phyloP scores from a whole-genome alignment of 2,888 invertebrate species.

The Drosophila greeni region DNA sequence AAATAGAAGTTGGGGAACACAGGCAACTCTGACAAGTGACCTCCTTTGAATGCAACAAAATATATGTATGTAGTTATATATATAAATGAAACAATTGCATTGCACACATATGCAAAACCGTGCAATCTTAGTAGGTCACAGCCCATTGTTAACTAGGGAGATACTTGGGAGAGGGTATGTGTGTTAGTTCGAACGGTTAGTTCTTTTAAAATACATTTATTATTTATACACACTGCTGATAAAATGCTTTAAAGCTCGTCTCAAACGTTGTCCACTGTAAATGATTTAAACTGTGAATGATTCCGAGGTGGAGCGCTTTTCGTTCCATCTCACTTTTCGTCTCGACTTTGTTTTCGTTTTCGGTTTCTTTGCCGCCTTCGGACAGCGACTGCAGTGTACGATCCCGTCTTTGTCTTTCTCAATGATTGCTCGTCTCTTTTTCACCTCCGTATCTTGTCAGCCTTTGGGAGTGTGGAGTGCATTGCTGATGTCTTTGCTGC shows the following conservation, averaged over 20 bases:
- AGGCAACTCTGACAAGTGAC: constrained; percentile 23
- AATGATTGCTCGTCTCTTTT: constrained; percentile 23
- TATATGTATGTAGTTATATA: neutral
- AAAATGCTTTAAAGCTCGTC: neutral
- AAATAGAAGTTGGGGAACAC: constrained; percentile 19
- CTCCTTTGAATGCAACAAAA: constrained; percentile 11
- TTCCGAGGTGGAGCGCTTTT: constrained; percentile 9
- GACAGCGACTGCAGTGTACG: constrained; percentile 17
- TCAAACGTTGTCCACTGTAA: constrained; percentile 1
- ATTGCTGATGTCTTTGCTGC: neutral
- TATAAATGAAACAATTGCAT: constrained; percentile 3
- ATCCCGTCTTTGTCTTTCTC: constrained; percentile 35
- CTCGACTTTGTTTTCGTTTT: constrained; percentile 31
- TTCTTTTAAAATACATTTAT: neutral
- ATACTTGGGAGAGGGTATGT: neutral
- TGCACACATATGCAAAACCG: constrained; percentile 14
- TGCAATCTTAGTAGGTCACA: constrained; percentile 23
- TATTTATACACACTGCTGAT: neutral
- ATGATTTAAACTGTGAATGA: constrained; percentile 15
- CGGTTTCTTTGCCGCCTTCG: constrained; percentile 24
- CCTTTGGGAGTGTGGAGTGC: neutral
- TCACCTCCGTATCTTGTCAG: constrained; percentile 1
- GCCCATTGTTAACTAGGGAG: constrained; percentile 1
- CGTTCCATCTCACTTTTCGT: constrained; percentile 21
- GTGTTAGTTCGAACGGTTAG: neutral